Percentiles rank a stretch among this genome's conserved stretches.
phyloP scores from a whole-genome alignment of 2,797 vertebrate species.

The Pangasius larnaudii region DNA sequence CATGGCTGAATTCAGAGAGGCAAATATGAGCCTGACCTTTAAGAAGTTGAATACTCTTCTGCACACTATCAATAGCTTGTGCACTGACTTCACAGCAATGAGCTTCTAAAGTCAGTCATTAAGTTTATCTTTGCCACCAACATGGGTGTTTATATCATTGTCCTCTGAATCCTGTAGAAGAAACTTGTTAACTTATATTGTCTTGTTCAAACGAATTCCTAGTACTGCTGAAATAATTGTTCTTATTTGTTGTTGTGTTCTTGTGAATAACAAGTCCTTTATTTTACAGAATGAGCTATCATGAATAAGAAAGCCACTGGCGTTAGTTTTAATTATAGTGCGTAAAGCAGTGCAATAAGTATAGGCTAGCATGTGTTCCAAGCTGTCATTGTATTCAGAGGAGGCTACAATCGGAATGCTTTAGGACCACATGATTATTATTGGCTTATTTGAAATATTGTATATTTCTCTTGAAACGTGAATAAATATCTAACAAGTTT shows the following conservation, averaged over 20 bases:
- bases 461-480: background rate
- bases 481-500: background rate
- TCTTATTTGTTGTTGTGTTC: background rate
- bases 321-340: constrained; percentile 53
- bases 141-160: background rate
- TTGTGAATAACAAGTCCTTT: background rate
- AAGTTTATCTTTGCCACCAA: constrained; percentile 27
- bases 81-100: constrained; percentile 50
- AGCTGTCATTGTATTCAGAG: constrained; percentile 16
- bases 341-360: constrained; percentile 38
- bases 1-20: constrained; percentile 43
- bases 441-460: background rate
- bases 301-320: constrained; percentile 31
- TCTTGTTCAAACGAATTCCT: background rate
- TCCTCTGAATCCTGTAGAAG: background rate
- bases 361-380: constrained; percentile 26
- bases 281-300: constrained; percentile 26
- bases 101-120: constrained; percentile 2
- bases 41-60: constrained; percentile 37
- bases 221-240: constrained; percentile 5
- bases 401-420: background rate
- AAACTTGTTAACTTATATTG: background rate
- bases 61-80: constrained; percentile 55
- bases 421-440: constrained; percentile 5
- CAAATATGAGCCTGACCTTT: constrained; percentile 66